phyloP scores from a whole-genome alignment of 2,888 invertebrate genomes.

The Horisme vitalbata region DNA sequence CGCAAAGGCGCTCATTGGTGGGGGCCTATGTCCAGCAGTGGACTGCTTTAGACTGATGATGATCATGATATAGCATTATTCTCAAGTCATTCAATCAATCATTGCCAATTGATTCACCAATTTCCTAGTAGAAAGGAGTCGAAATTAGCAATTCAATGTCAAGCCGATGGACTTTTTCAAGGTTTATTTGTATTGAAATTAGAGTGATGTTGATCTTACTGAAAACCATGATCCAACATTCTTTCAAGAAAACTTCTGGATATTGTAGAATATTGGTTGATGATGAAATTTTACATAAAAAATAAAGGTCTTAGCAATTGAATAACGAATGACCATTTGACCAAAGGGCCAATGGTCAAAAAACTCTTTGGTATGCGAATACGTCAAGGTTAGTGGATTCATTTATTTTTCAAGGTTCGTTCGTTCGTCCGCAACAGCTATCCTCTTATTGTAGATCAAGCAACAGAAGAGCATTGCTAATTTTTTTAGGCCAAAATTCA shows the following conservation, averaged over 20 bases:
- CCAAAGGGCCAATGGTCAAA: conserved; percentile 19
- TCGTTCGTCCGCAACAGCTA: conserved; percentile 1
- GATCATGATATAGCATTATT: no score
- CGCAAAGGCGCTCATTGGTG: no score
- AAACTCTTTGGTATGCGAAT: conserved; percentile 17
- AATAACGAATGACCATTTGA: no score
- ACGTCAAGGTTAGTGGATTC: conserved; percentile 7
- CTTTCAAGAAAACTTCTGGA: no score
- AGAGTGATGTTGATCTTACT: no score
- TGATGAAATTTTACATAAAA: no score
- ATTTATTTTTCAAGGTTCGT: conserved; percentile 22
- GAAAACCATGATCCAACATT: no score
- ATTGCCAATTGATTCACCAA: conserved; percentile 25
- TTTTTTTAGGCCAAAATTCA: no score
- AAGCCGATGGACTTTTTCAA: conserved; percentile 24
- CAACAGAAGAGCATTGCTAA: conserved; percentile 11
- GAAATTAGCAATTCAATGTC: conserved; percentile 33
- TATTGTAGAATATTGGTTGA: no score
- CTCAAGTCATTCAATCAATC: neutral
- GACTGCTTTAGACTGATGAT: no score
- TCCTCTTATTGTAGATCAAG: conserved; percentile 15
- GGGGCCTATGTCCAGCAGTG: no score
- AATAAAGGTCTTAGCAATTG: no score
- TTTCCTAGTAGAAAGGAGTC: conserved; percentile 39
- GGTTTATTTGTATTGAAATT: neutral